Base-by-base conservation (phyloP, 2,797 vertebrate genomes). In the Tangara arthus region DNA sequence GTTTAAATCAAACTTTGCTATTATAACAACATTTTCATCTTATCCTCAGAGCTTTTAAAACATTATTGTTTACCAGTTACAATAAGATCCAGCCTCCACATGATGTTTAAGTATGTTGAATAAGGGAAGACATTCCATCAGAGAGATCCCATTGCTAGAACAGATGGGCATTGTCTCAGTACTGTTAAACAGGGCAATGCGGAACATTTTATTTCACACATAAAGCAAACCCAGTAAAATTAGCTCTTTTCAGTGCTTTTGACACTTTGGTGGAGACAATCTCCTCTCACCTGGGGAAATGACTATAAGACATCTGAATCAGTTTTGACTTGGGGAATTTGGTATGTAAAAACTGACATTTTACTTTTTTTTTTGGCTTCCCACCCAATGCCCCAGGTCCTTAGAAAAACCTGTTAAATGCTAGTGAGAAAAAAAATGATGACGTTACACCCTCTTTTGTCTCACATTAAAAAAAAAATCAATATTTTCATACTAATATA, bases 291-390 rank as follows among this genome's bases (percentile, higher is more conserved):
- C 80, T 92, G 64, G 92, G 93, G 73, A 94, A 28, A 91, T 44
- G 92, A 89, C 22, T 47, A 32, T 84, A 81, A 95, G 79, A 92
- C 90, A 93, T 95, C 75, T 92, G 90, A 93, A 89, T 72, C 75
- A 78, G 28, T 83, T 94, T 64, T 93, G 82, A 82, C 89, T 95
- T 95, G 42, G 94, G 95, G 90, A 96, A 95, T 96, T 95, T 14
- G 17, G 39, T 93, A 96, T 96, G 89, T 96, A 97, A 97, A 97
- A 95, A 81, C 64, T 96, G 95, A 96, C 90, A 95, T 97, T 96
- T 86, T 55, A 32, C 69, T 87, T 94, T 92, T 91, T 90, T 92
- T 93, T 95, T 50, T 0, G 0, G n/a, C 77, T 96, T 93, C 87
- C 78, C 82, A 94, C 82, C 84, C 78, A 68, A 34, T 85, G 78